phyloP scores from a whole-genome alignment of 2,113 vertebrate species.

The Thalassarche chlororhynchos region DNA sequence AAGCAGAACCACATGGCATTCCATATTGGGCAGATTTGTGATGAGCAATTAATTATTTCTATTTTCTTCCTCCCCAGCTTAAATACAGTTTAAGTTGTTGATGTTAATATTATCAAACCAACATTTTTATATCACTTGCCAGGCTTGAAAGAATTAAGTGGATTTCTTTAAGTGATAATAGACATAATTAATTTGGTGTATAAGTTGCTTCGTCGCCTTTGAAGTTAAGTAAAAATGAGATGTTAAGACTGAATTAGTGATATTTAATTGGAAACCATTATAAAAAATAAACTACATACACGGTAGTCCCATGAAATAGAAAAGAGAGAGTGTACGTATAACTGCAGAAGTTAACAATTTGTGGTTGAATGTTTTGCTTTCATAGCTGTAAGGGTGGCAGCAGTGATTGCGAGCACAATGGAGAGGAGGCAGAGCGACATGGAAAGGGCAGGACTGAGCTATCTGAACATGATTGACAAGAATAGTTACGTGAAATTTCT shows the following conservation, averaged over 20 bases:
- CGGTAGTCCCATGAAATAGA: not conserved
- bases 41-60: slow-evolving; percentile 72
- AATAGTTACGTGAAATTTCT: slow-evolving; percentile 57
- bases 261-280: slow-evolving; percentile 60
- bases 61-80: slow-evolving; percentile 57
- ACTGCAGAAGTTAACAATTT: slow-evolving; percentile 32
- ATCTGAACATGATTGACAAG: slow-evolving; percentile 63
- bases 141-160: slow-evolving; percentile 56
- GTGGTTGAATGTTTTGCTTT: slow-evolving; percentile 22
- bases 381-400: not conserved
- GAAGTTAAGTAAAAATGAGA: slow-evolving; percentile 58
- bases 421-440: not conserved
- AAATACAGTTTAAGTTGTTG: slow-evolving; percentile 68
- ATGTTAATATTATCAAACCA: slow-evolving; percentile 40
- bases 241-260: slow-evolving; percentile 41
- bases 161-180: slow-evolving; percentile 64
- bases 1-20: slow-evolving; percentile 59
- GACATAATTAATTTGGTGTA: slow-evolving; percentile 66
- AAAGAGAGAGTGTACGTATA: not conserved
- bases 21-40: slow-evolving; percentile 71
- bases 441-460: slow-evolving; percentile 38
- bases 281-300: slow-evolving; percentile 20
- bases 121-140: slow-evolving; percentile 49
- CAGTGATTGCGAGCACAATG: not conserved
- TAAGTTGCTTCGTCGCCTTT: slow-evolving; percentile 33